Base-by-base conservation (phyloP, 2,888 invertebrate genomes). In the Pachydiplax longipennis region DNA sequence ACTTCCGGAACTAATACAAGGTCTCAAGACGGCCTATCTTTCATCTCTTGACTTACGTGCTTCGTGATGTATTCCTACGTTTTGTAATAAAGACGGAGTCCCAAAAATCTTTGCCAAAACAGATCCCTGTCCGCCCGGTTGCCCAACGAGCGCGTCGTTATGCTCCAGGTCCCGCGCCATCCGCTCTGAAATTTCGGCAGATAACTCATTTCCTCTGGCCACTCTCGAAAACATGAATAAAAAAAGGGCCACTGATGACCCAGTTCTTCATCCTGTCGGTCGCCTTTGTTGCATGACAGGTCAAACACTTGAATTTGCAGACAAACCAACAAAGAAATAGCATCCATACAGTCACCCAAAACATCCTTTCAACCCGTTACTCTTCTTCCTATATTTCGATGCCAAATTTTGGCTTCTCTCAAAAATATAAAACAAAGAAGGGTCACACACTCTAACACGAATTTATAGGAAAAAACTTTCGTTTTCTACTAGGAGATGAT, bases 121-220 rank as follows among this genome's bases (percentile, higher is more conserved):
- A 31, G n/a, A 31, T 37, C 65, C 35, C 61, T 87, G 25, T 58
- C 87, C 87, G 87, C 61, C 61, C 61, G 12, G 40, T 48, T 87
- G 65, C 61, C 37, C 87, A 87, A 87, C 35, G n/a, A 87, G 61
- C n/a, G 58, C 87, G 58, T 35, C 87, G 87, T 87, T 22, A 61
- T 87, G 87, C 61, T 61, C 58, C 83, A 58, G 31, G 83, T n/a
- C 13, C 4, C 61, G 13, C n/a, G 87, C 37, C 61, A 25, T 73
- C 73, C 73, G 73, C 73, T 31, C 40, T 12, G 22, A 87, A 35
- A 61, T 37, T 58, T 22, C 12, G 61, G 87, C 31, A 61, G 35
- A 87, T 87, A 87, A 87, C 61, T 87, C 61, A 65, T 87, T 87
- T 87, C 87, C 87, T 87, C 65, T 22, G 87, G 35, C 58, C 61